These are phyloP conservation scores for Andrena haemorrhoa DNA, from an alignment of 2,888 invertebrate species.

Conservation along the genomic window DNA sequence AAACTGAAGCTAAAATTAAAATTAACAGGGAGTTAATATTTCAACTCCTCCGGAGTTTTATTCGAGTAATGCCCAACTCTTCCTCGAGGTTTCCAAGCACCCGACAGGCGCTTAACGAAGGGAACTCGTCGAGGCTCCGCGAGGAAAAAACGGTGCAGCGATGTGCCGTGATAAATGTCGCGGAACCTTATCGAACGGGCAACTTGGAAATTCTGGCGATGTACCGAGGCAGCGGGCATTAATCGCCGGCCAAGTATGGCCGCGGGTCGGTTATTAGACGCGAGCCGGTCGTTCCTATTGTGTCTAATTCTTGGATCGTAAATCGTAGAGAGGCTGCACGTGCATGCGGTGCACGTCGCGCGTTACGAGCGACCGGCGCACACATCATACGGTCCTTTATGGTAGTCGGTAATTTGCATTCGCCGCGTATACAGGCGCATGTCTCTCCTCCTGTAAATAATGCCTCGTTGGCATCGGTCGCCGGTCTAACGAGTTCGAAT, in stretches of 20 bases:
- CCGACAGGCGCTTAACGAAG: slow-evolving; percentile 11
- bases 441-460: slow-evolving; percentile 58
- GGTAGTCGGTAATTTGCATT: slow-evolving; percentile 72
- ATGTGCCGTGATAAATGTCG: slow-evolving; percentile 33
- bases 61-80: too few relatives aligned
- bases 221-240: slow-evolving; percentile 50
- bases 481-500: slow-evolving; percentile 49
- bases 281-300: slow-evolving; percentile 71
- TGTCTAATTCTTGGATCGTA: slow-evolving; percentile 76
- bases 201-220: slow-evolving; percentile 53
- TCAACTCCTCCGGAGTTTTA: too few relatives aligned
- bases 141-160: slow-evolving; percentile 20
- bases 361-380: slow-evolving; percentile 63
- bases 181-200: slow-evolving; percentile 24
- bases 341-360: slow-evolving; percentile 66
- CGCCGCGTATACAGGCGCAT: slow-evolving; percentile 45
- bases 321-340: slow-evolving; percentile 69
- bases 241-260: slow-evolving; percentile 63
- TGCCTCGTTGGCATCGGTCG: slow-evolving; percentile 26
- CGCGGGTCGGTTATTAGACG: slow-evolving; percentile 64
- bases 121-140: slow-evolving; percentile 20
- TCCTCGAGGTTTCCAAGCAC: neutral
- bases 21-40: too few relatives aligned
- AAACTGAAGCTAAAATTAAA: too few relatives aligned
- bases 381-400: slow-evolving; percentile 68